Percentiles rank a stretch among this genome's conserved stretches.
Conservation (phyloP, 2,888 invertebrate species). For the Pantelozetes paolii region DNA sequence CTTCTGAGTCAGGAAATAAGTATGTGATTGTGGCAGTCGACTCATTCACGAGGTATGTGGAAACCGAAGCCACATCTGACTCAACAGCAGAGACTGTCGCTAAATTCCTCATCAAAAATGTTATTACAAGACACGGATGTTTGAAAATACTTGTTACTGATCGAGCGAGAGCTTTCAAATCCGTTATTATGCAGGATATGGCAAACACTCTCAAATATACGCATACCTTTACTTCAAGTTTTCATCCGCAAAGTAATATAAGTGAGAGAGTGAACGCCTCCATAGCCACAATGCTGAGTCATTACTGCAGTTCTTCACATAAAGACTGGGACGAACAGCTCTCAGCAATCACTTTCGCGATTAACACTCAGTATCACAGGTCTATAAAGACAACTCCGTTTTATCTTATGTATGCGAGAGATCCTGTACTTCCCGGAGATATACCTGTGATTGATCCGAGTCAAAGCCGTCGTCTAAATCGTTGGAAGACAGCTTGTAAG, state of each 20-base stretch:
- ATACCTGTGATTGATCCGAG: not conserved
- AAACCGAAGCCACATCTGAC: not conserved
- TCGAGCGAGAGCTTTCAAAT: not conserved
- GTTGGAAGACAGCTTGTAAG: not conserved
- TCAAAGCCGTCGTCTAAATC: not conserved
- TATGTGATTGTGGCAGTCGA: conserved; percentile 44
- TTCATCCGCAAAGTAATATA: not conserved
- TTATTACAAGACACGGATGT: not conserved
- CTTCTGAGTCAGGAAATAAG: conserved; percentile 42
- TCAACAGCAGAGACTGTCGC: not conserved
- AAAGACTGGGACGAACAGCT: not conserved
- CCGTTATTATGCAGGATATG: not conserved
- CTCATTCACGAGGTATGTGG: conserved; percentile 43
- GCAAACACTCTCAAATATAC: no score
- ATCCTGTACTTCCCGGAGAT: not conserved
- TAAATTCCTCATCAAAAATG: not conserved
- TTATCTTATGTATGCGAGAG: not conserved
- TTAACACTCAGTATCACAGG: not conserved
- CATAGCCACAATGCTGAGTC: not conserved
- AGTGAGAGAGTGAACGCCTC: not conserved
- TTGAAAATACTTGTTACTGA: not conserved
- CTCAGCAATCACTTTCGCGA: not conserved
- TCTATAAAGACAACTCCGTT: not conserved
- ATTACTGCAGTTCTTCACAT: not conserved
- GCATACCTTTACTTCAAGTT: not conserved